These are phyloP conservation scores for Girardinus metallicus DNA, from an alignment of 2,797 vertebrate species.

Conservation along the genomic window DNA sequence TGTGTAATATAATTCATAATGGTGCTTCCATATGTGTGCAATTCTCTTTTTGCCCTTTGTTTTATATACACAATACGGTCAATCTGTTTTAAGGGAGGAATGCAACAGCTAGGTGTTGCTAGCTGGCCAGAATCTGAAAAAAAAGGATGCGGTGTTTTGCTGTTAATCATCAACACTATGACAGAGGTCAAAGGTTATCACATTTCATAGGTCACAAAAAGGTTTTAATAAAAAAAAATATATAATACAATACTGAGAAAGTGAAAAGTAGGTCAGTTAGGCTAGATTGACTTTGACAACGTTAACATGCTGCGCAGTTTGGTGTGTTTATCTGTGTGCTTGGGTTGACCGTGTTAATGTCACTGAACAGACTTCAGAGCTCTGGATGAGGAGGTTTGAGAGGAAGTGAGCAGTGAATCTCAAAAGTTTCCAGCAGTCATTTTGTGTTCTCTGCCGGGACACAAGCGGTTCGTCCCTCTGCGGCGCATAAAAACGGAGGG, in stretches of 20 bases:
- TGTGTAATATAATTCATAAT: background rate
- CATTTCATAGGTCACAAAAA: too few species aligned
- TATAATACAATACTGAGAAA: too few species aligned
- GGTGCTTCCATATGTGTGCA: background rate
- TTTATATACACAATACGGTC: background rate
- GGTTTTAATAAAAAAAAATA: too few species aligned
- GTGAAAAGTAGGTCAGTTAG: too few species aligned
- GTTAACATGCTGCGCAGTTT: too few species aligned
- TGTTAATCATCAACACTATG: too few species aligned
- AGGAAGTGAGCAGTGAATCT: slow-evolving; percentile 29
- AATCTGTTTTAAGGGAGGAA: background rate
- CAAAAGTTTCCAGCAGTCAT: slow-evolving; percentile 68
- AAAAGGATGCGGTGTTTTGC: too few species aligned
- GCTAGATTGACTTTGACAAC: too few species aligned
- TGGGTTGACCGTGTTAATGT: background rate
- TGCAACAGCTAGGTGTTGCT: background rate
- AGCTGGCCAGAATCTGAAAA: too few species aligned
- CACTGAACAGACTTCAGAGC: slow-evolving; percentile 11
- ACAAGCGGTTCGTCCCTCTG: slow-evolving; percentile 39
- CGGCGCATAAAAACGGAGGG: slow-evolving; percentile 64
- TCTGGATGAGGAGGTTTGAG: slow-evolving; percentile 17
- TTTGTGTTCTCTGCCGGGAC: slow-evolving; percentile 42
- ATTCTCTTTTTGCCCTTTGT: background rate
- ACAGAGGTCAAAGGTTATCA: too few species aligned
- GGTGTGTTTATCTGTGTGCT: too few species aligned